Base-by-base conservation (phyloP, 1,140 invertebrate genomes). In the Brachionus rotundiformis region DNA sequence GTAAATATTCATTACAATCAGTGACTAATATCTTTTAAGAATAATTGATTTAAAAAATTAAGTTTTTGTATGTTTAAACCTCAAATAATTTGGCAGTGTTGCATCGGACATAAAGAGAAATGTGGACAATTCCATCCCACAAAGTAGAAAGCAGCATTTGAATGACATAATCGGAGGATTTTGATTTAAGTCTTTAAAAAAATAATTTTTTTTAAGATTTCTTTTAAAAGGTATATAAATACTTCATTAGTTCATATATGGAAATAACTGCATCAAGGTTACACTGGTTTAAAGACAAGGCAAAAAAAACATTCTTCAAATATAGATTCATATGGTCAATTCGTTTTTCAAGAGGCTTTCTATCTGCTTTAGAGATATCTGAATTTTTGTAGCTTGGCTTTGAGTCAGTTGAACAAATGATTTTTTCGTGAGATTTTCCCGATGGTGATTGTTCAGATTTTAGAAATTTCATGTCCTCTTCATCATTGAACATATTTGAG, bases 101-200 rank as follows among this genome's bases (percentile, higher is more conserved):
- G 19, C 88, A 86, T 83, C 91, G 88, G 27, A 92, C 91, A 41
- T 87, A 86, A 25, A 91, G 86, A 81, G 91, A 89, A 82, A 90
- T 89, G 87, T 92, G 91, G 1, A 92, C 91, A 13, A 92, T 91
- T 71, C 91, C 91, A 81, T 92, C 91, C 91, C 92, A 92, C 19
- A 93, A 87, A 82, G 91, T 90, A 79, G 90, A 88, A 71, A 93
- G 85, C 63, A 92, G 88, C 6, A 90, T 85, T 75, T 92, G 90
- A 68, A 92, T 90, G 33, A 83, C 39, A 44, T 80, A 54, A 10
- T 82, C 77, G 11, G 82, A 19, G 16, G 31, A 39, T 81, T 79
- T 81, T 85, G 88, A 86, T 87, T 85, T 31, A 89, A 82, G 82
- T 89, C 91, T 76, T 89, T 88, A 63, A 19, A 16, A 31, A 59